These are phyloP conservation scores for Lagodon rhomboides DNA, from an alignment of 2,797 vertebrate species.

Conservation along the genomic window DNA sequence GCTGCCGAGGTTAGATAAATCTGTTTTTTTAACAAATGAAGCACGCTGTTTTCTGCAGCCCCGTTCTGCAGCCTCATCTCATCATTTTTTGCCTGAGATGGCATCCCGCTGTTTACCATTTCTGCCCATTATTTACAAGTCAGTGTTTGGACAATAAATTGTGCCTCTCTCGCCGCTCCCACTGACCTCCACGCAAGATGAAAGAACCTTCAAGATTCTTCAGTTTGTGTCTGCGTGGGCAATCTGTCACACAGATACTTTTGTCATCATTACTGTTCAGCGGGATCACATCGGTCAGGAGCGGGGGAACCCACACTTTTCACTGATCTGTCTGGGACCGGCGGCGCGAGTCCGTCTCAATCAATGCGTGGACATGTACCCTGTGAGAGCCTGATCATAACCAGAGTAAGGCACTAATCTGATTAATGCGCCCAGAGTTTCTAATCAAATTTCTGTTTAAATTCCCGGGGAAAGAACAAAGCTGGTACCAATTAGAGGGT, in stretches of 20 bases:
- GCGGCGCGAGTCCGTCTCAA: slow-evolving; percentile 54
- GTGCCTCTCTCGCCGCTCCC: slow-evolving; percentile 37
- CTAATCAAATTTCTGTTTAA: neutral
- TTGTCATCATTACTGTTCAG: slow-evolving; percentile 71
- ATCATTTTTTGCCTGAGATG: slow-evolving; percentile 48
- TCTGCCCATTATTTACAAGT: slow-evolving; percentile 70
- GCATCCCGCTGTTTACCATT: slow-evolving; percentile 63
- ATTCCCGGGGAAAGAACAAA: neutral
- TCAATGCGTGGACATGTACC: slow-evolving; percentile 12
- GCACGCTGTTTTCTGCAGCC: slow-evolving; percentile 35
- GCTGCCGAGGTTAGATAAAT: slow-evolving; percentile 17
- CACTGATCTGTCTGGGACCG: slow-evolving; percentile 45
- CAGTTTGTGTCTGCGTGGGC: slow-evolving; percentile 48
- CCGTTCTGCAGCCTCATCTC: slow-evolving; percentile 47
- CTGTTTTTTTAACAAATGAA: slow-evolving; percentile 41
- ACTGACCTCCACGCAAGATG: slow-evolving; percentile 66
- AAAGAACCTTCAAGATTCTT: slow-evolving; percentile 62
- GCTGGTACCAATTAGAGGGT: too few relatives aligned
- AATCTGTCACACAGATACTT: slow-evolving; percentile 56
- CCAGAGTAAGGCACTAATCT: neutral
- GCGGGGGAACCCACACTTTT: slow-evolving; percentile 50
- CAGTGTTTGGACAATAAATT: slow-evolving; percentile 67
- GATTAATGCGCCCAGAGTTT: neutral
- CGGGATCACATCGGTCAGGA: slow-evolving; percentile 64
- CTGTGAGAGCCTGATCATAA: neutral